Percentiles rank a stretch among this genome's conserved stretches.
phyloP scores from a whole-genome alignment of 2,113 vertebrate genomes.

The Benthochromis sp. region DNA sequence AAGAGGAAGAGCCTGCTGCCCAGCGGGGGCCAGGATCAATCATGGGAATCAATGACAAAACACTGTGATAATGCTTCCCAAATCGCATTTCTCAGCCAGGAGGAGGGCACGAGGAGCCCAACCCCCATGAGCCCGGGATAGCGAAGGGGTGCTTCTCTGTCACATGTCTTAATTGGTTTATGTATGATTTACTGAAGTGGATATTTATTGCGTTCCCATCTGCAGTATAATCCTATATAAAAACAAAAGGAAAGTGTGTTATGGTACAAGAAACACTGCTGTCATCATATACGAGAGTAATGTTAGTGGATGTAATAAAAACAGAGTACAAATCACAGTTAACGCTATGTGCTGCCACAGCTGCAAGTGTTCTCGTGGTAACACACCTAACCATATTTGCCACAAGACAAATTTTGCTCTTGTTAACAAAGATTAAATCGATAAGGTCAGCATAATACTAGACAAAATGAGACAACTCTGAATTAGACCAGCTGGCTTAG shows the following conservation, averaged over 20 bases:
- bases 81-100: constrained; percentile 13
- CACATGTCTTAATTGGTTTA: constrained; percentile 38
- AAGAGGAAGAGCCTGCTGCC: constrained; percentile 39
- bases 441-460: background rate
- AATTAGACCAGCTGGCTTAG: background rate
- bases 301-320: constrained; percentile 2
- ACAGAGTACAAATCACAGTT: background rate
- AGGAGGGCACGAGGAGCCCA: background rate
- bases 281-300: background rate
- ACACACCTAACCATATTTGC: background rate
- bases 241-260: background rate
- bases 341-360: background rate
- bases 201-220: constrained; percentile 4
- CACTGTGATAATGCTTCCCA: constrained; percentile 34
- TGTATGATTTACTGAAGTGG: constrained; percentile 39
- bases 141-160: background rate
- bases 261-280: background rate
- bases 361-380: background rate
- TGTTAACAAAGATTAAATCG: background rate
- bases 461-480: background rate
- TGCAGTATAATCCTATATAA: background rate
- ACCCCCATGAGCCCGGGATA: background rate
- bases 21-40: constrained; percentile 30
- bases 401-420: background rate
- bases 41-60: constrained; percentile 50